Base-by-base conservation (phyloP, 2,888 invertebrate genomes). In the Creontiades dilutus region DNA sequence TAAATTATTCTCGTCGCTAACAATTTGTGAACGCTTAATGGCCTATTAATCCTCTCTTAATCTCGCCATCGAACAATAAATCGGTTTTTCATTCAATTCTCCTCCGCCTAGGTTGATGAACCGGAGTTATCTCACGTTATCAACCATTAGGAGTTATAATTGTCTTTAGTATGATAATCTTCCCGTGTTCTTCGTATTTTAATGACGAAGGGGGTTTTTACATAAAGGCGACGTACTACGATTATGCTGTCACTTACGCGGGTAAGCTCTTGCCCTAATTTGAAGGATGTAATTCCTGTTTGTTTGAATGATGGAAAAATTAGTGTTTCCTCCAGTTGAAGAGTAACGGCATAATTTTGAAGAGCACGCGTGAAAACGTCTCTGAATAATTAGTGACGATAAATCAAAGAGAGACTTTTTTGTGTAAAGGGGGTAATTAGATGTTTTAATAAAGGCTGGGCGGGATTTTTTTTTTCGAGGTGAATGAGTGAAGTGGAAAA, bases 391-490 rank as follows among this genome's bases (percentile, higher is more conserved):
- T 75, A 86, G 37, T 75, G 46, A 23, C 86, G 27, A 86, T 75
- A 75, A 0, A 86, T 75, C 86, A 75, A 86, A 12, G 23, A 86
- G 81, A 75, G 46, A 16, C 9, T 28, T 55, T 55, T 28, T 46
- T 37, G n/a, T 27, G 12, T 1, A 23, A 46, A 61, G 47, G 68
- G 37, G 7, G 52, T 86, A 86, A 86, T 75, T 61, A 86, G 75
- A 37, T 86, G 5, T 86, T 86, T 86, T 86, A 86, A 86, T 86
- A 86, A 86, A 86, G 46, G 75, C 47, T 14, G 12, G 57, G 28
- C 19, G 28, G 37, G 57, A 16, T 2, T 13, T 52, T 84, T 23
- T 84, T 85, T 52, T 57, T 37, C 0, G 23, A 52, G 16, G 11
- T 52, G 82, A 14, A 82, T 19, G 23, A 75, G 11, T 46, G 46